Evolutionary conservation across 2,888 invertebrate species (phyloP).

Genomic region (Entomobrya proxima): DNA sequence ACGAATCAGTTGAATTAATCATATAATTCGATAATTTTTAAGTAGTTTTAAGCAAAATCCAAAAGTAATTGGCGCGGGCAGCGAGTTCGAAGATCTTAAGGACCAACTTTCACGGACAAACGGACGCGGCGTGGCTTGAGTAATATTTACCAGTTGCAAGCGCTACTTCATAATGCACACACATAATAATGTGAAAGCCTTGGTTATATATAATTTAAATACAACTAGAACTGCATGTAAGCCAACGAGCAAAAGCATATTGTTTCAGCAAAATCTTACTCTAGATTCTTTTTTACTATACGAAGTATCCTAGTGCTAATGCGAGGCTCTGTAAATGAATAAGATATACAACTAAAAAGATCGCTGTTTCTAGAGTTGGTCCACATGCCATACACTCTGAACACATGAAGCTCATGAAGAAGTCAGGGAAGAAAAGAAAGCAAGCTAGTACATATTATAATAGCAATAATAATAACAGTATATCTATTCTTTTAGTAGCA

Average conservation of each 20-base stretch:
- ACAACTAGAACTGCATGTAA: not conserved
- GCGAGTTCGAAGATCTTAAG: too few species aligned
- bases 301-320: constrained; percentile 11
- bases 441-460: constrained; percentile 20
- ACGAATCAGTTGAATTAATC: too few species aligned
- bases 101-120: too few species aligned
- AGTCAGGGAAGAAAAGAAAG: constrained; percentile 12
- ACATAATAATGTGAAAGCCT: not conserved
- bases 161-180: not conserved
- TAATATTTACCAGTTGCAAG: too few species aligned
- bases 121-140: too few species aligned
- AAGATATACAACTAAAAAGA: not conserved
- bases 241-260: not conserved
- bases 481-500: constrained; percentile 5
- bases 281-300: not conserved
- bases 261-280: constrained; percentile 18
- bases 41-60: too few species aligned
- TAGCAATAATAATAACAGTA: constrained; percentile 32
- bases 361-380: not conserved
- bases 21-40: too few species aligned
- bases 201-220: not conserved
- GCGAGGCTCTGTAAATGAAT: constrained; percentile 18
- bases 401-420: not conserved
- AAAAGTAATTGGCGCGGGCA: too few species aligned
- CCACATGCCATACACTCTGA: not conserved